Evolutionary conservation across 2,888 invertebrate genomes (phyloP).

Genomic region (Caenorhabditis sinica): DNA sequence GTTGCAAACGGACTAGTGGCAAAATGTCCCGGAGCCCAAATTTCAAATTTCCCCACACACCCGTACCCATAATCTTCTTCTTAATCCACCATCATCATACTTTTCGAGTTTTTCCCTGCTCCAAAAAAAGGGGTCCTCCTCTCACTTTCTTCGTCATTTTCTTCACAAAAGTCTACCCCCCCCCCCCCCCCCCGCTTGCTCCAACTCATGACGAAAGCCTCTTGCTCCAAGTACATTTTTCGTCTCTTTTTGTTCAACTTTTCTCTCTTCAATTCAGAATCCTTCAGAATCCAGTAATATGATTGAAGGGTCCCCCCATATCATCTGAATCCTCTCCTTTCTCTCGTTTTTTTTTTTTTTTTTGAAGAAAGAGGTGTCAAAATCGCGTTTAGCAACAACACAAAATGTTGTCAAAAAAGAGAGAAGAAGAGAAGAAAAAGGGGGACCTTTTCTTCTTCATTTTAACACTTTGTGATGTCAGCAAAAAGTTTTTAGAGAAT

Average conservation of each 20-base stretch:
- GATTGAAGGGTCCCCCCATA: slow-evolving; percentile 35
- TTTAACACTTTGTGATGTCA: slow-evolving; percentile 43
- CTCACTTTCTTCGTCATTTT: background rate
- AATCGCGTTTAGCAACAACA: slow-evolving; percentile 59
- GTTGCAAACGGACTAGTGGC: too few relatives aligned
- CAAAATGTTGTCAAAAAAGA: background rate
- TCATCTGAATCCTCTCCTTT: background rate
- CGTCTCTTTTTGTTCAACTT: slow-evolving; percentile 17
- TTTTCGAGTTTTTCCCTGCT: background rate
- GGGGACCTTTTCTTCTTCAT: background rate
- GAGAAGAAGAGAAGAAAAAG: too few relatives aligned
- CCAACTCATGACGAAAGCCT: background rate
- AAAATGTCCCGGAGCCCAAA: too few relatives aligned
- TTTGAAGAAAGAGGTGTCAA: slow-evolving; percentile 47
- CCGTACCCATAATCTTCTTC: too few relatives aligned
- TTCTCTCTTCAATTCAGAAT: background rate
- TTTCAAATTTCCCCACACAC: too few relatives aligned
- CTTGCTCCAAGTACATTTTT: slow-evolving; percentile 29
- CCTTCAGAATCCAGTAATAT: slow-evolving; percentile 37
- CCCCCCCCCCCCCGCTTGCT: too few relatives aligned
- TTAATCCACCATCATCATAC: background rate
- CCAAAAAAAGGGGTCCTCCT: background rate
- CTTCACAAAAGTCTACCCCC: background rate
- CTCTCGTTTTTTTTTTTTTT: background rate
- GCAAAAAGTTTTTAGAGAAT: background rate